These are phyloP conservation scores for Axea sp. DNA, from an alignment of 2,888 invertebrate species.

Conservation along the genomic window DNA sequence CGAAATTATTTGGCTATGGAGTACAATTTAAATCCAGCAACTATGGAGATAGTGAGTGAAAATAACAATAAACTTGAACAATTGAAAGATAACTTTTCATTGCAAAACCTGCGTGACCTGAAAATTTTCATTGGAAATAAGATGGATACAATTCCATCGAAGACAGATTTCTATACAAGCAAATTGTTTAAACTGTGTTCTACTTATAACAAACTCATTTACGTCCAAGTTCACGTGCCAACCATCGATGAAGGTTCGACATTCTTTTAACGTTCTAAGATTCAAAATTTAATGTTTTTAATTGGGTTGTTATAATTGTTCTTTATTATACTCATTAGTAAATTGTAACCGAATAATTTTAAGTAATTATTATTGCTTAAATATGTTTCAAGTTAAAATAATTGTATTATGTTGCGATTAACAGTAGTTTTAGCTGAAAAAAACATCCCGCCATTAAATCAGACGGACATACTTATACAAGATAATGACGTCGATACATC, in stretches of 20 bases:
- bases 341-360: too few species aligned
- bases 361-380: too few species aligned
- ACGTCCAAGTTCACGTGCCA: slow-evolving; percentile 18
- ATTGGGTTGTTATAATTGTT: neutral
- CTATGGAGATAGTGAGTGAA: neutral
- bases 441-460: slow-evolving; percentile 3
- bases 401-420: neutral
- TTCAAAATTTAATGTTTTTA: neutral
- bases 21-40: neutral
- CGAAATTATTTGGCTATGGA: neutral
- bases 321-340: too few species aligned
- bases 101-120: slow-evolving; percentile 9
- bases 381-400: too few species aligned
- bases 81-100: neutral
- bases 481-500: neutral
- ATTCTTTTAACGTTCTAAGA: too few species aligned
- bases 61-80: neutral
- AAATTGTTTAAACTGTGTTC: slow-evolving; percentile 13
- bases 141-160: slow-evolving; percentile 20
- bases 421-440: slow-evolving; percentile 9
- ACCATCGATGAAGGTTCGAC: neutral
- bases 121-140: slow-evolving; percentile 18
- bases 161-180: slow-evolving; percentile 13
- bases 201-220: slow-evolving; percentile 22
- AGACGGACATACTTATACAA: neutral